These are phyloP conservation scores for Antechinus flavipes DNA, from an alignment of 2,113 vertebrate genomes.

Conservation along the genomic window DNA sequence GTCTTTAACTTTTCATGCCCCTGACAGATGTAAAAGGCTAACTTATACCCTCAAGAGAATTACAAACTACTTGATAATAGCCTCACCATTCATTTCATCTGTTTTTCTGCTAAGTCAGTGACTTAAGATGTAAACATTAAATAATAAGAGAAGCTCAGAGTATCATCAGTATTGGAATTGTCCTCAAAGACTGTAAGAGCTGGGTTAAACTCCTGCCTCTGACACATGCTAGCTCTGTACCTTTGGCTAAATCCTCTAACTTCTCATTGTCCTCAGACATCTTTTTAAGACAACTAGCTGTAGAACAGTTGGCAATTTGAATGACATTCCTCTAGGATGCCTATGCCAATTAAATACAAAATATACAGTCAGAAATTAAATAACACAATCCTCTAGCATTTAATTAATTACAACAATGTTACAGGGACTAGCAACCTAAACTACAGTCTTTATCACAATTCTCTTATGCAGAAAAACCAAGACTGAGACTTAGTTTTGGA, in stretches of 20 bases:
- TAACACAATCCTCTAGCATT: not conserved
- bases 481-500: not conserved
- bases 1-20: not conserved
- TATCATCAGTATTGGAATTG: not conserved
- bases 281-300: not conserved
- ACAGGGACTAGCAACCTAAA: not conserved
- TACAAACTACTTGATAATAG: not conserved
- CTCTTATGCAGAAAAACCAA: not conserved
- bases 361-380: not conserved
- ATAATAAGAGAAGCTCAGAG: not conserved
- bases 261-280: not conserved
- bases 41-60: not conserved
- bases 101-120: not conserved
- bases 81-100: not conserved
- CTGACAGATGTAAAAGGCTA: not conserved
- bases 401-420: not conserved
- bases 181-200: not conserved
- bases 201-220: not conserved
- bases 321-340: not conserved
- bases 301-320: not conserved
- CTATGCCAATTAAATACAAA: not conserved
- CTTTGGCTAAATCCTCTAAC: not conserved
- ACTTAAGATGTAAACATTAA: not conserved
- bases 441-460: not conserved
- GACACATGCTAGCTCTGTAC: too few relatives aligned